Conservation (phyloP, 2,113 vertebrate genomes). For the Grammomys surdaster region DNA sequence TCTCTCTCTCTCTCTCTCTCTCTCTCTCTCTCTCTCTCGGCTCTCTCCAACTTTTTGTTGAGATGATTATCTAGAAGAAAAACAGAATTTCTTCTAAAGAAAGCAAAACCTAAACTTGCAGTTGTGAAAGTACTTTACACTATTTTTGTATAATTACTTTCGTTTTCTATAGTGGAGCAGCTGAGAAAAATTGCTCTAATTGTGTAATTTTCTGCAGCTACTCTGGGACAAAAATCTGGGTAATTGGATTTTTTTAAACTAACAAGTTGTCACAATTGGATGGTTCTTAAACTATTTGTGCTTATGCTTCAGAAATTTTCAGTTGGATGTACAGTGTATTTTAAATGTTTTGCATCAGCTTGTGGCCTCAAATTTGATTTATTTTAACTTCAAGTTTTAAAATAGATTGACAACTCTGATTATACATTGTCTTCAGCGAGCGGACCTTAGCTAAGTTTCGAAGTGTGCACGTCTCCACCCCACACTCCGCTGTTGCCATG, state of each 20-base stretch:
- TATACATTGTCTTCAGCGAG: slow-evolving; percentile 56
- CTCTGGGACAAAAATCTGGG: slow-evolving; percentile 78
- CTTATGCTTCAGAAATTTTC: slow-evolving; percentile 74
- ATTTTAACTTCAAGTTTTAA: slow-evolving; percentile 79
- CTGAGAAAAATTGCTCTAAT: slow-evolving; percentile 81
- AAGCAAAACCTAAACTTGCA: slow-evolving; percentile 74
- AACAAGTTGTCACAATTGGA: slow-evolving; percentile 77
- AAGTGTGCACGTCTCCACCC: slow-evolving; percentile 60
- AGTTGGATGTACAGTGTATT: slow-evolving; percentile 68
- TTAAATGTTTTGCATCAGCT: slow-evolving; percentile 81
- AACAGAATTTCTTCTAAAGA: slow-evolving; percentile 74
- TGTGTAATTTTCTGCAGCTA: slow-evolving; percentile 80
- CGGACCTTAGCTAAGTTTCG: slow-evolving; percentile 39
- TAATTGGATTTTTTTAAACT: slow-evolving; percentile 81
- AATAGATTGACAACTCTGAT: slow-evolving; percentile 72
- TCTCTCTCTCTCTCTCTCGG: background rate
- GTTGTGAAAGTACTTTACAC: slow-evolving; percentile 78
- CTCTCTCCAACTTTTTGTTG: slow-evolving; percentile 40
- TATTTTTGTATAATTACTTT: slow-evolving; percentile 79
- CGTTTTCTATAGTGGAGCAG: slow-evolving; percentile 69
- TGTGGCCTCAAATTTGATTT: slow-evolving; percentile 82
- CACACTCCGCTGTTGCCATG: slow-evolving; percentile 75
- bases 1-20: slow-evolving; percentile 3
- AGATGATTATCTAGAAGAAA: slow-evolving; percentile 68
- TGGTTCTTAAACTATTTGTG: slow-evolving; percentile 79